Percentiles rank a stretch among this genome's conserved stretches.
Conservation (phyloP, 2,888 invertebrate genomes). For the Physocephala rufipes region DNA sequence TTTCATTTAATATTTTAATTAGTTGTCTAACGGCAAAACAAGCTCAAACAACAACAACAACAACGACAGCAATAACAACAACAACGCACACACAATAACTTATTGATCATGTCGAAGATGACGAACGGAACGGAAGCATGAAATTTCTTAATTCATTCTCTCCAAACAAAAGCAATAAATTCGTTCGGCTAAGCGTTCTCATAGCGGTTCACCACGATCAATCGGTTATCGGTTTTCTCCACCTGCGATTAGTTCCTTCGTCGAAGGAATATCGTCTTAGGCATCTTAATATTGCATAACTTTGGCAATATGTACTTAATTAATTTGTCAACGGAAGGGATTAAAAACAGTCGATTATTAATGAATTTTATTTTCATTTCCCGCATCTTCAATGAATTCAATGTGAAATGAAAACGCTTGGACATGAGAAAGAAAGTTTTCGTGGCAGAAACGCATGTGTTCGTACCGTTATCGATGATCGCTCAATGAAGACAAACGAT, state of each 20-base stretch:
- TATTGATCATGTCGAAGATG: slow-evolving; percentile 23
- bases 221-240: not conserved
- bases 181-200: not conserved
- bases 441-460: too few relatives aligned
- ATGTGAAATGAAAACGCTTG: too few relatives aligned
- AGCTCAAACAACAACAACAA: slow-evolving; percentile 20
- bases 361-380: too few relatives aligned
- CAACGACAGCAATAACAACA: not conserved
- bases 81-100: slow-evolving; percentile 35
- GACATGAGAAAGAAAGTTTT: too few relatives aligned
- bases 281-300: slow-evolving; percentile 35
- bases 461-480: too few relatives aligned
- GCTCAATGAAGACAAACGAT: too few relatives aligned
- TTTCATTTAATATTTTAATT: slow-evolving; percentile 36
- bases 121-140: slow-evolving; percentile 42
- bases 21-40: too few relatives aligned
- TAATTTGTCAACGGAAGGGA: slow-evolving; percentile 35
- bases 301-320: slow-evolving; percentile 34
- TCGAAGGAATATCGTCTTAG: not conserved
- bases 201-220: not conserved
- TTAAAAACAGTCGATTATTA: slow-evolving; percentile 4
- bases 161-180: too few relatives aligned
- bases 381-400: too few relatives aligned
- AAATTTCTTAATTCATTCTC: slow-evolving; percentile 19
- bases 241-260: not conserved